Evolutionary conservation across 2,113 vertebrate species (phyloP).

Genomic region (Lophochroa leadbeateri): DNA sequence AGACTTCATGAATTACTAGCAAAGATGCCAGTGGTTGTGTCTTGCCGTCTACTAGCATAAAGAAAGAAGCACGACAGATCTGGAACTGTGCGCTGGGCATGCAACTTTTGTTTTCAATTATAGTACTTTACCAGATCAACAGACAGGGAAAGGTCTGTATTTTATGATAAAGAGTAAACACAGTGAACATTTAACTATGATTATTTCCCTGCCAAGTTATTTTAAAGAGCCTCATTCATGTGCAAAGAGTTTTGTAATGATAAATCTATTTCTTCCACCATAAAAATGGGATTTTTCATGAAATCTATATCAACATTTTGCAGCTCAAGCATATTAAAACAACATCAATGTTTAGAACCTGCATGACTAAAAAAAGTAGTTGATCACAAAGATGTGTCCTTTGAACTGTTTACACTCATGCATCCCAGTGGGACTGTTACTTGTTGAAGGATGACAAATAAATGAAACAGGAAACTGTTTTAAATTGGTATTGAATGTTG

Average conservation of each 20-base stretch:
- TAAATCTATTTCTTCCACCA: not conserved
- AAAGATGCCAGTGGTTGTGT: not conserved
- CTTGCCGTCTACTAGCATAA: not conserved
- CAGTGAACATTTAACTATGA: not conserved
- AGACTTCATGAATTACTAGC: not conserved
- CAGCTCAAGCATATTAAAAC: not conserved
- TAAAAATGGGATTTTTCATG: not conserved
- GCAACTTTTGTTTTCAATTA: slow-evolving; percentile 13
- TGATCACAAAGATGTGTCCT: slow-evolving; percentile 55
- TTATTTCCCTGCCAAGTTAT: not conserved
- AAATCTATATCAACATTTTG: not conserved
- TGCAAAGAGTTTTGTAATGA: slow-evolving; percentile 33
- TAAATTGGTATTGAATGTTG: slow-evolving; percentile 25
- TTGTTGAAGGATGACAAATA: slow-evolving; percentile 66
- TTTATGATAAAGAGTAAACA: not conserved
- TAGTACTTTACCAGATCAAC: not conserved
- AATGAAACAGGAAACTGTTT: slow-evolving; percentile 58
- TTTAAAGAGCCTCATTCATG: not conserved
- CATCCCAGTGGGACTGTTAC: slow-evolving; percentile 24
- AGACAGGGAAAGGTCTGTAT: slow-evolving; percentile 13
- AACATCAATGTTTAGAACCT: slow-evolving; percentile 38
- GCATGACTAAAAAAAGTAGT: slow-evolving; percentile 2
- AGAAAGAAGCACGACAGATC: not conserved
- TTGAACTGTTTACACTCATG: slow-evolving; percentile 52
- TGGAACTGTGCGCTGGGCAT: not conserved